Evolutionary conservation across 2,797 vertebrate species (phyloP).

Genomic region (Numenius phaeopus): DNA sequence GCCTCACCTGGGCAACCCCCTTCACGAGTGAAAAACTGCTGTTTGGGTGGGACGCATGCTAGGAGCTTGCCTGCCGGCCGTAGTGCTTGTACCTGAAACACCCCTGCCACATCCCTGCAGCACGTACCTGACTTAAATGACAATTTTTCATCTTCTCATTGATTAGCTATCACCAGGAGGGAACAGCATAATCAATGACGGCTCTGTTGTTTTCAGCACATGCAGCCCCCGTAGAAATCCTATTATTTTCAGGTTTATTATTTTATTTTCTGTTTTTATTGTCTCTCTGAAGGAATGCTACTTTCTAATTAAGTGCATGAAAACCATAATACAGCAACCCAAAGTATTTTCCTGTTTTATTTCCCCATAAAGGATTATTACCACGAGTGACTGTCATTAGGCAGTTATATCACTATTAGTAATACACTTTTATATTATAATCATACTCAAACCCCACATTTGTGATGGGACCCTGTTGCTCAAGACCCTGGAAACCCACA

Average conservation of each 20-base stretch:
- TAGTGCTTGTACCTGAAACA: not conserved
- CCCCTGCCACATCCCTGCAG: not conserved
- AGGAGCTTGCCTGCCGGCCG: not conserved
- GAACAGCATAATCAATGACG: not conserved
- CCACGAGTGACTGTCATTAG: not conserved
- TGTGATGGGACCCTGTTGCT: not conserved
- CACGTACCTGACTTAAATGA: not conserved
- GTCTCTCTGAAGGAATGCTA: slow-evolving; percentile 25
- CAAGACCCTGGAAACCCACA: not conserved
- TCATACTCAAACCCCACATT: not conserved
- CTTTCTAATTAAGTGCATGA: slow-evolving; percentile 44
- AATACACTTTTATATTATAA: not conserved
- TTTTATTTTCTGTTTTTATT: slow-evolving; percentile 49
- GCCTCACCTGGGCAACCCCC: not conserved
- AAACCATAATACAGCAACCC: not conserved
- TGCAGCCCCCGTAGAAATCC: not conserved
- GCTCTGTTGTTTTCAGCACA: not conserved
- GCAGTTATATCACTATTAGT: not conserved
- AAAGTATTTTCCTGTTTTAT: slow-evolving; percentile 51
- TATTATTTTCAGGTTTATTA: slow-evolving; percentile 31
- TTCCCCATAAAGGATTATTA: slow-evolving; percentile 3
- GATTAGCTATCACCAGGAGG: slow-evolving; percentile 11
- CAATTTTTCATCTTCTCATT: slow-evolving; percentile 20
- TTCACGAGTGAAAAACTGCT: not conserved
- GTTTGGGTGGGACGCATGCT: not conserved